A percentile compares a stretch with the other conserved stretches of the same genome.
Evolutionary conservation across 2,797 vertebrate genomes (phyloP).

Genomic region (Xenentodon cancila): DNA sequence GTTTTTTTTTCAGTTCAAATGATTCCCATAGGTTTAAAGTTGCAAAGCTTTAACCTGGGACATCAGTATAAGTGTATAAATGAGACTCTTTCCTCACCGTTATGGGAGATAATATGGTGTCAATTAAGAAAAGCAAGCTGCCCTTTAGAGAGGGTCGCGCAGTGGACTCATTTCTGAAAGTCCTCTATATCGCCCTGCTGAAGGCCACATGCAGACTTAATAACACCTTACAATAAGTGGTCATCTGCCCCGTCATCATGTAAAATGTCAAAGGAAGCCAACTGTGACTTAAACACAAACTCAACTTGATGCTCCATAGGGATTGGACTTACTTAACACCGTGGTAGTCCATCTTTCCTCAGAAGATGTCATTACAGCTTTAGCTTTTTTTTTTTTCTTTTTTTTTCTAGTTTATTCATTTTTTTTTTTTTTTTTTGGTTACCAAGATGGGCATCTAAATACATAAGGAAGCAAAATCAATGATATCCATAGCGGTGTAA

Average conservation of each 20-base stretch:
- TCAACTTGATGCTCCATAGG: constrained; percentile 17
- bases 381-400: too few relatives aligned
- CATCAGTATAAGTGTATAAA: constrained; percentile 6
- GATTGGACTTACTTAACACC: constrained; percentile 18
- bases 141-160: constrained; percentile 2
- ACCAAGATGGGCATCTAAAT: too few relatives aligned
- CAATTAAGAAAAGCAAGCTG: constrained; percentile 15
- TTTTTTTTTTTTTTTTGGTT: too few relatives aligned
- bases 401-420: too few relatives aligned
- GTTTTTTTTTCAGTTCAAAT: constrained; percentile 39
- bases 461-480: too few relatives aligned
- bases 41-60: constrained; percentile 25
- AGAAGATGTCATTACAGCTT: too few relatives aligned
- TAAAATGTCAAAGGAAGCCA: constrained; percentile 50
- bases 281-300: constrained; percentile 29
- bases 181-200: constrained; percentile 27
- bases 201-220: constrained; percentile 41
- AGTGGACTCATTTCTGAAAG: constrained; percentile 11
- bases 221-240: constrained; percentile 43
- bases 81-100: neutral
- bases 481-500: too few relatives aligned
- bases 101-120: constrained; percentile 3
- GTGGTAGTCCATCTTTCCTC: too few relatives aligned
- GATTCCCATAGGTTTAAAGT: constrained; percentile 38
- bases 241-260: constrained; percentile 48